These are phyloP conservation scores for Drosophila ananassae DNA, from an alignment of 1,140 invertebrate genomes.

Conservation along the genomic window DNA sequence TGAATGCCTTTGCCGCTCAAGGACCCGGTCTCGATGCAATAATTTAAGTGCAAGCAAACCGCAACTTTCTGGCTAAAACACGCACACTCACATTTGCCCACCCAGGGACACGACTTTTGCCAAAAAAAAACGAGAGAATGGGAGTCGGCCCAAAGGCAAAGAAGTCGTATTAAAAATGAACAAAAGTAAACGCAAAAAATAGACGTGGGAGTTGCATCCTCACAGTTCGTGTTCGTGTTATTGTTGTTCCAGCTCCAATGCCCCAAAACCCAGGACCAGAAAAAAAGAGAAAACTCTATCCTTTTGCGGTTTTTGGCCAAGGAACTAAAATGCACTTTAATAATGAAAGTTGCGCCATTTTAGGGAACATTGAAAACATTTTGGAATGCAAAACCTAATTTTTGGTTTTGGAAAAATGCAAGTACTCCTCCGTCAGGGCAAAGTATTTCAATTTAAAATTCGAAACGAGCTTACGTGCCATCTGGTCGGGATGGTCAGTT, in stretches of 20 bases:
- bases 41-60: slow-evolving; percentile 79
- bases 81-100: slow-evolving; percentile 31
- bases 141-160: slow-evolving; percentile 30
- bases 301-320: slow-evolving; percentile 55
- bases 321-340: slow-evolving; percentile 71
- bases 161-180: slow-evolving; percentile 79
- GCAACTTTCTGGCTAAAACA: slow-evolving; percentile 66
- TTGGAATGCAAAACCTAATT: slow-evolving; percentile 73
- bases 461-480: slow-evolving; percentile 64
- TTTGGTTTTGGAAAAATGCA: slow-evolving; percentile 64
- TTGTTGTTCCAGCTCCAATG: slow-evolving; percentile 37
- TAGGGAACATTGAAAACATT: slow-evolving; percentile 47
- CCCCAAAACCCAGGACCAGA: slow-evolving; percentile 17
- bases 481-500: slow-evolving; percentile 32
- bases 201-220: slow-evolving; percentile 59
- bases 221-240: slow-evolving; percentile 11
- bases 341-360: slow-evolving; percentile 74
- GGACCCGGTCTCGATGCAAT: slow-evolving; percentile 72
- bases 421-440: slow-evolving; percentile 47
- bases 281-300: slow-evolving; percentile 12
- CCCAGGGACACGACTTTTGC: slow-evolving; percentile 8
- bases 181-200: slow-evolving; percentile 46
- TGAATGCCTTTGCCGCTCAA: slow-evolving; percentile 56
- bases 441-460: slow-evolving; percentile 78
- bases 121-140: slow-evolving; percentile 4